Conservation (phyloP, 2,113 vertebrate genomes). For the Garra rufa region DNA sequence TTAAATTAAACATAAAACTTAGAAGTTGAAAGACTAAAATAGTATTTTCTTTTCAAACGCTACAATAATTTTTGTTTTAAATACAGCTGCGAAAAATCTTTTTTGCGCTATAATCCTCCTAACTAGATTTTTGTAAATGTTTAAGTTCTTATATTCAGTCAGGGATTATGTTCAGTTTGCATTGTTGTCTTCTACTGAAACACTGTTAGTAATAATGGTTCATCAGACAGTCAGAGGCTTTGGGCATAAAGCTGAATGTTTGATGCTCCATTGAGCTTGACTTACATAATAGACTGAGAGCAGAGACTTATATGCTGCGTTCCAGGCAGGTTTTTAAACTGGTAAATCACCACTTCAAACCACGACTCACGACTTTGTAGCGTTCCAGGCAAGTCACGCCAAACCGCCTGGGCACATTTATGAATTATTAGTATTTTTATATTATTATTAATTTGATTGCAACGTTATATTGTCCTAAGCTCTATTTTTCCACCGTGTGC, state of each 20-base stretch:
- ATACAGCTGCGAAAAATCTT: background rate
- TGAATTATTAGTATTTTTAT: no score
- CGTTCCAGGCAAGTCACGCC: no score
- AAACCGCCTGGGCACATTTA: no score
- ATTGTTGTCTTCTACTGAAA: background rate
- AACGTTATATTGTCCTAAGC: no score
- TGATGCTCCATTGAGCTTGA: background rate
- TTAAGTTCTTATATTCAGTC: background rate
- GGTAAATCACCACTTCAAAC: no score
- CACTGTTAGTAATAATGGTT: background rate
- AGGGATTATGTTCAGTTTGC: background rate
- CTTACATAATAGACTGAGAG: slow-evolving; percentile 10
- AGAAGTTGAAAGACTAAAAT: background rate
- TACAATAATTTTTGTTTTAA: background rate
- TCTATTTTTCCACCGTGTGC: no score
- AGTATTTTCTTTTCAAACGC: background rate
- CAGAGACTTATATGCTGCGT: no score
- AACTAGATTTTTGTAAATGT: background rate
- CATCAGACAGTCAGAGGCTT: background rate
- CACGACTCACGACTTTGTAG: no score
- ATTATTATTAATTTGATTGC: no score
- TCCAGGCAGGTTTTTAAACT: no score
- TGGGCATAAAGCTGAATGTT: background rate
- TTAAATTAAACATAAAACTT: no score
- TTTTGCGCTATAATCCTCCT: background rate